Conservation (phyloP, 1,140 invertebrate species). For the Temnothorax nylanderi region DNA sequence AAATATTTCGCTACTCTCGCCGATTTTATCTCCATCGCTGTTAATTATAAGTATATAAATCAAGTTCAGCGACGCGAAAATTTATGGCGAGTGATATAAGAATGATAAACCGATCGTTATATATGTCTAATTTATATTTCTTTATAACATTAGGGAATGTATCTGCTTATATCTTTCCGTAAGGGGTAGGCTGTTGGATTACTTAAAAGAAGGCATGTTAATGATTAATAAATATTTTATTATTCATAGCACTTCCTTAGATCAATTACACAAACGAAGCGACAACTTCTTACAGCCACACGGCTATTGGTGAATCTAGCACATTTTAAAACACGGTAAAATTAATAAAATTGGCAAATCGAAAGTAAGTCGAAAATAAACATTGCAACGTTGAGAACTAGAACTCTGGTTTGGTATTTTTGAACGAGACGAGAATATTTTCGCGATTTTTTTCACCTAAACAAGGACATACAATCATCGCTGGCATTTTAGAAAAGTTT, state of each 20-base stretch:
- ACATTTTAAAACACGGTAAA: neutral
- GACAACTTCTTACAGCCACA: too few species aligned
- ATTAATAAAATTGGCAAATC: neutral
- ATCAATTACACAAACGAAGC: too few species aligned
- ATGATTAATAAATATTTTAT: too few species aligned
- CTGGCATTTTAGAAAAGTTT: conserved; percentile 22
- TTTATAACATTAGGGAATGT: neutral
- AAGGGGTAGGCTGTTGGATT: too few species aligned
- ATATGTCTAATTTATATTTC: neutral
- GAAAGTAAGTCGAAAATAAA: neutral
- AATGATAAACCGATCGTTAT: neutral
- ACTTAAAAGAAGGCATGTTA: too few species aligned
- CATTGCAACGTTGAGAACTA: neutral
- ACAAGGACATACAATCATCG: neutral
- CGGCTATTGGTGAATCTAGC: too few species aligned
- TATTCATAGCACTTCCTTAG: too few species aligned
- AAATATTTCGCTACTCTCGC: neutral
- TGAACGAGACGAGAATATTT: neutral
- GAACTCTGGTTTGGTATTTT: neutral
- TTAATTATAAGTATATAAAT: conserved; percentile 30
- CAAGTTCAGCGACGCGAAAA: neutral
- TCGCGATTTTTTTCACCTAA: neutral
- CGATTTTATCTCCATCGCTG: conserved; percentile 3
- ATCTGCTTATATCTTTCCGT: neutral
- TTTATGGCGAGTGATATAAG: conserved; percentile 3